Evolutionary conservation across 2,888 invertebrate genomes (phyloP).

Genomic region (Venusia cambrica): DNA sequence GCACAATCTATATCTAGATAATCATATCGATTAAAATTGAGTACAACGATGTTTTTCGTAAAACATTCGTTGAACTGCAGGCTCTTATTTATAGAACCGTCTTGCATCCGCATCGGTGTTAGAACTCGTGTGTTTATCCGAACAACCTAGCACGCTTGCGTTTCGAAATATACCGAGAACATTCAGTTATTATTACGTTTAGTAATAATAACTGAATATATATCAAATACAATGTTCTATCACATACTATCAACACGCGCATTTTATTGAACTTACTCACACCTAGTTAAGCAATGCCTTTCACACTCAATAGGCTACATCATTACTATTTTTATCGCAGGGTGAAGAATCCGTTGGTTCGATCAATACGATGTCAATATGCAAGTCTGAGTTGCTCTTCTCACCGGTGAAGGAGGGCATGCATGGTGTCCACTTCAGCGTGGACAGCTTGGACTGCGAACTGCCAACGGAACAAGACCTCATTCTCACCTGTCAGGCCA

Average conservation of each 20-base stretch:
- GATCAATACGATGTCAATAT: conserved; percentile 91
- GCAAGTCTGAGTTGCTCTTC: conserved; percentile 94
- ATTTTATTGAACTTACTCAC: not conserved
- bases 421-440: conserved; percentile 90
- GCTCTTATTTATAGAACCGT: conserved; percentile 53
- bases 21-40: conserved; percentile 18
- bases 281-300: conserved; percentile 2
- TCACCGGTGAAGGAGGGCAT: conserved; percentile 93
- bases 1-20: conserved; percentile 9
- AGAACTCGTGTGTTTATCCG: conserved; percentile 70
- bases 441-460: conserved; percentile 95
- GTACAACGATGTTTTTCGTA: conserved; percentile 23
- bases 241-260: conserved; percentile 16
- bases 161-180: conserved; percentile 67
- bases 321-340: conserved; percentile 46
- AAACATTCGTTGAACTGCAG: conserved; percentile 41
- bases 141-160: conserved; percentile 55
- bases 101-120: conserved; percentile 64
- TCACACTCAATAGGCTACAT: not conserved
- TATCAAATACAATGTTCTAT: conserved; percentile 19
- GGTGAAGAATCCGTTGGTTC: conserved; percentile 89
- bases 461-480: conserved; percentile 90
- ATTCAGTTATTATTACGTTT: conserved; percentile 41
- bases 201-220: conserved; percentile 27
- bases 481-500: conserved; percentile 94